Conservation (phyloP, 1,140 invertebrate species). For the Drosophila pandora region DNA sequence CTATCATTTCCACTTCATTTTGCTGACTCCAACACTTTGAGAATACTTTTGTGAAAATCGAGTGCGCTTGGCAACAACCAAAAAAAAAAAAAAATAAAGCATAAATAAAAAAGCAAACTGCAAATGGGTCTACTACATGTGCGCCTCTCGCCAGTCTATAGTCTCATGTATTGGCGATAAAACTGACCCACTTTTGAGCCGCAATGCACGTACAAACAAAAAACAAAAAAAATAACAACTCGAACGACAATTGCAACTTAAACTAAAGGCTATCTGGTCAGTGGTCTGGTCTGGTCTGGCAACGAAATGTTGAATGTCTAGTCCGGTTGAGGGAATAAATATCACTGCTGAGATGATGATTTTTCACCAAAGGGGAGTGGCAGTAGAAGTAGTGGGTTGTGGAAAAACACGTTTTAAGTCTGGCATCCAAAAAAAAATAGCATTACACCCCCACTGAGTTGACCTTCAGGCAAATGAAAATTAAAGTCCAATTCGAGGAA, state of each 20-base stretch:
- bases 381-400: background rate
- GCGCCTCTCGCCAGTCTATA: conserved; percentile 10
- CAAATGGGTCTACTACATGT: conserved; percentile 28
- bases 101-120: conserved; percentile 36
- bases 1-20: no score
- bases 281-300: conserved; percentile 20
- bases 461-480: conserved; percentile 63
- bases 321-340: conserved; percentile 21
- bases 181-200: conserved; percentile 73
- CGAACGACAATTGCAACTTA: conserved; percentile 55
- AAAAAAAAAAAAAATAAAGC: conserved; percentile 5
- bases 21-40: no score
- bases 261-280: conserved; percentile 46
- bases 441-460: conserved; percentile 33
- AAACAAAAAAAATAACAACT: conserved; percentile 11
- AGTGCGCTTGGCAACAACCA: conserved; percentile 65
- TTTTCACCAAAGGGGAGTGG: no score
- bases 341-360: no score
- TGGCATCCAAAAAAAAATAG: conserved; percentile 9
- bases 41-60: conserved; percentile 45
- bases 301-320: conserved; percentile 41
- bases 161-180: conserved; percentile 61
- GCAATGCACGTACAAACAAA: conserved; percentile 46
- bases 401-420: conserved; percentile 39
- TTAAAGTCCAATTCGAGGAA: conserved; percentile 56